Base-by-base conservation (phyloP, 2,113 vertebrate species). In the Maccullochella peelii region DNA sequence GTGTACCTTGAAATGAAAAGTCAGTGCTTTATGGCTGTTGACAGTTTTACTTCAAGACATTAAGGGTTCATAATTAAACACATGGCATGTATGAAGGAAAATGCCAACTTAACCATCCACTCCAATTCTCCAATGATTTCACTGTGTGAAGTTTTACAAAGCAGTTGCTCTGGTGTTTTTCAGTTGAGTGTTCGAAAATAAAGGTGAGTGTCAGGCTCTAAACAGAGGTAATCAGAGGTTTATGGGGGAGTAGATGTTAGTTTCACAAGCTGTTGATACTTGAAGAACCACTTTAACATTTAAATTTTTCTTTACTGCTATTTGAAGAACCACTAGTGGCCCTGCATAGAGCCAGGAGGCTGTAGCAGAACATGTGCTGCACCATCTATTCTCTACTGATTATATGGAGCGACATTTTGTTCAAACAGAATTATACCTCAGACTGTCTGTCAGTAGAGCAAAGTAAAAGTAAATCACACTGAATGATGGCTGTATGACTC, bases 1-100 rank as follows among this genome's bases (percentile, higher is more conserved):
- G 77, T 75, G 73, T 63, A 86, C 59, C 50, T 80, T 87, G 62
- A 88, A 80, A 73, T 36, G 25, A 66, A 42, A 55, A 83, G 33
- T 40, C 10, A 57, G 23, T 52, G 36, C 59, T 83, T 44, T 69
- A 59, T 61, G 68, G 68, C 20, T 36, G 18, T n/a, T 77, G 80
- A 75, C 68, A 73, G 18, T 77, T 86, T 81, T 49, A 63, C 6
- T 40, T 40, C 0, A 5, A 83, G 11, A 20, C 47, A 30, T 59
- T 58, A 16, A 44, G 68, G 33, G 9, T 58, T 58, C 25, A 25
- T 70, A 30, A 78, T 76, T 49, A 83, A 73, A 54, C 3, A 1
- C n/a, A 20, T 27, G 25, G 50, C 30, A 36, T n/a, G 49, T 69
- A 63, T 73, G 69, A 71, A 55, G 14, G 27, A 65, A 74, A 78